Conservation (phyloP, 2,888 invertebrate species). For the Acleris holmiana region DNA sequence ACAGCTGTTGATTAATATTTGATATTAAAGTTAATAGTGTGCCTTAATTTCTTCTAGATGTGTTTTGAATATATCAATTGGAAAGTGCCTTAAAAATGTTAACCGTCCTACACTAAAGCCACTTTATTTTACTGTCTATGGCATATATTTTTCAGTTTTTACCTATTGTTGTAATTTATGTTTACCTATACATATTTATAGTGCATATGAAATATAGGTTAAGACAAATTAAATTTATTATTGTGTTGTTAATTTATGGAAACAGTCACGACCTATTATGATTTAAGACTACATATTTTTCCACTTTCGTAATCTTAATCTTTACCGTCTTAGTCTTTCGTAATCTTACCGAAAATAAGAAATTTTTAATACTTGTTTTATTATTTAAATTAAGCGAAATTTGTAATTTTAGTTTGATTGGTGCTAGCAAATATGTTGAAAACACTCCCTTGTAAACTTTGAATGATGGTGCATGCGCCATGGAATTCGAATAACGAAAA, state of each 20-base stretch:
- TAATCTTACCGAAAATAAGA: too few relatives aligned
- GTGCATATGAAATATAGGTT: background rate
- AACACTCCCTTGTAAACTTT: background rate
- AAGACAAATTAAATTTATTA: conserved; percentile 11
- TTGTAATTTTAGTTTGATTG: conserved; percentile 9
- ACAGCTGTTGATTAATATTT: conserved; percentile 13
- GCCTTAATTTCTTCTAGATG: conserved; percentile 29
- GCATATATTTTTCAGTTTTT: conserved; percentile 5
- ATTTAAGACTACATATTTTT: conserved; percentile 8
- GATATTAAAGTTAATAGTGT: conserved; percentile 29
- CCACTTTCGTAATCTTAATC: background rate
- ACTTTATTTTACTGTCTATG: conserved; percentile 9
- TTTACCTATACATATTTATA: conserved; percentile 10
- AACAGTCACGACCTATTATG: conserved; percentile 18
- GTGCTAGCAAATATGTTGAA: conserved; percentile 24
- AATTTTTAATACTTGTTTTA: background rate
- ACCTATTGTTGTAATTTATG: conserved; percentile 4
- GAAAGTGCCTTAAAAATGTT: conserved; percentile 27
- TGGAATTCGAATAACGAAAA: conserved; percentile 10
- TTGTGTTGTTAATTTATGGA: conserved; percentile 24
- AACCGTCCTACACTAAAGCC: conserved; percentile 28
- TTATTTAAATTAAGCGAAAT: conserved; percentile 2
- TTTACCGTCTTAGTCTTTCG: too few relatives aligned
- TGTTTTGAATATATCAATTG: conserved; percentile 15
- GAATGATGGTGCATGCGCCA: background rate